phyloP scores from a whole-genome alignment of 2,888 invertebrate genomes.

The Catocala nupta region DNA sequence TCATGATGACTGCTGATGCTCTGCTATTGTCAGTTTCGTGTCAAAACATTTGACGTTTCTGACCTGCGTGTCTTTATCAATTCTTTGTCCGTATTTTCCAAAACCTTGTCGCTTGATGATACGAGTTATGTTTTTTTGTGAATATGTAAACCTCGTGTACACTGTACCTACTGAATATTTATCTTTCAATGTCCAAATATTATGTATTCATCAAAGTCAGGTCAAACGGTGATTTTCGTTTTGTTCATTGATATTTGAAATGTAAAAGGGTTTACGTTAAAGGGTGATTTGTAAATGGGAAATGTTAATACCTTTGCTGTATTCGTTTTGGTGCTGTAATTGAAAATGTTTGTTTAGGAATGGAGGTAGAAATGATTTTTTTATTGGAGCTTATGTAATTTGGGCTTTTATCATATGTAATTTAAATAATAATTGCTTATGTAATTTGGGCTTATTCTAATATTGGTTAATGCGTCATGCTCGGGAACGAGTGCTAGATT shows the following conservation, averaged over 20 bases:
- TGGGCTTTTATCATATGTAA: too few species aligned
- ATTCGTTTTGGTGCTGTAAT: too few species aligned
- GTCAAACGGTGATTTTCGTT: constrained; percentile 7
- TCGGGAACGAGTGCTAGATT: too few species aligned
- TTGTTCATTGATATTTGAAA: constrained; percentile 20
- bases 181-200: constrained; percentile 32
- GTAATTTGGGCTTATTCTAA: too few species aligned
- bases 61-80: not conserved
- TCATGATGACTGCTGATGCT: too few species aligned
- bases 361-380: too few species aligned
- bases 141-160: constrained; percentile 26
- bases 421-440: too few species aligned
- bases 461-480: too few species aligned
- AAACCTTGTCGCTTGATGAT: constrained; percentile 28
- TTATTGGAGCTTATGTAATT: too few species aligned
- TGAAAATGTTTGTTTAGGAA: too few species aligned
- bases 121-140: constrained; percentile 23
- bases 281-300: constrained; percentile 4
- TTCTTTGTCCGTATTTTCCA: constrained; percentile 11
- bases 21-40: too few species aligned
- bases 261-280: not conserved
- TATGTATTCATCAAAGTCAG: constrained; percentile 43
- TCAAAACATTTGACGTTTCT: too few species aligned
- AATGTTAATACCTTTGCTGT: not conserved
- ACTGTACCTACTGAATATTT: constrained; percentile 34